Base-by-base conservation (phyloP, 2,797 vertebrate species). In the Crocidura indochinensis region DNA sequence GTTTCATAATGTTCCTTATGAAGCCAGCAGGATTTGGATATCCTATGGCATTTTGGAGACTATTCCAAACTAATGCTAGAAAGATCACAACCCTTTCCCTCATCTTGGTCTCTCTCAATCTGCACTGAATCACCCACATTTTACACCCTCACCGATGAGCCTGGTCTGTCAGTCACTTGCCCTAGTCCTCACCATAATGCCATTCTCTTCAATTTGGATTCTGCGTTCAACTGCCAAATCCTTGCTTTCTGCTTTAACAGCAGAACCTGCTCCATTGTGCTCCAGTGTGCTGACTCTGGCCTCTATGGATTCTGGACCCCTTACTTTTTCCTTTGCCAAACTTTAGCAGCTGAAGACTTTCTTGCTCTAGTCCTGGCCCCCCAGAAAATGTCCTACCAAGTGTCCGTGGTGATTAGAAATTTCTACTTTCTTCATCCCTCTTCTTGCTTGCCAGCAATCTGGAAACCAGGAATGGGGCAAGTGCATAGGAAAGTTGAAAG, bases 401-500 rank as follows among this genome's bases (percentile, higher is more conserved):
- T 64, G 64, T 71, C 62, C 38, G 29, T 5, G 6, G 79, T 4
- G 19, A 29, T 74, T 29, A 38, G 38, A 14, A n/a, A 26, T 76
- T 53, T 7, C 49, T 68, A 69, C 15, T 27, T 1, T 1, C 38
- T 24, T 84, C 22, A 17, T 24, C 31, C 47, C 6, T 67, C 31
- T 51, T 47, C 62, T 79, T 93, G 10, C 83, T 9, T 10, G 49
- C n/a, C 24, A 51, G 77, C 1, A 38, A 51, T 26, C 22, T 44
- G 49, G 81, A 73, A 60, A 22, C 8, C 0, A 15, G n/a, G 78
- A 19, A 49, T 31, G 74, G 53, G 53, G 1, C 15, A 0, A 3
- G n/a, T n/a, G 27, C 31, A 49, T 0, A 6, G 10, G 0, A 38
- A 88, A 62, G 27, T 26, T 0, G 0, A 0, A 60, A 47, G 44